These are phyloP conservation scores for Acronicta psi DNA, from an alignment of 2,888 invertebrate species.

Conservation along the genomic window DNA sequence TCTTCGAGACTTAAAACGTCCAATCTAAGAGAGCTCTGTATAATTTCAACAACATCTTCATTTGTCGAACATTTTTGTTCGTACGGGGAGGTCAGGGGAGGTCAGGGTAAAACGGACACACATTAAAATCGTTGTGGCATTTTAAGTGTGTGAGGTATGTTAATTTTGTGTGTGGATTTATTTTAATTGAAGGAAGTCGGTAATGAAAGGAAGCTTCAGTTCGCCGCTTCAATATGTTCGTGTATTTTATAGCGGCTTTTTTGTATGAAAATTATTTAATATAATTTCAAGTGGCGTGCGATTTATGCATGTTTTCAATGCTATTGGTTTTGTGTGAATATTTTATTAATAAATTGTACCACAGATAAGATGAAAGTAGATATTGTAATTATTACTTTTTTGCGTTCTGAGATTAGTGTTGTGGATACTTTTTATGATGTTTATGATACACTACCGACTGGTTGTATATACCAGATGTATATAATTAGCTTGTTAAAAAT, in stretches of 20 bases:
- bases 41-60: slow-evolving; percentile 33
- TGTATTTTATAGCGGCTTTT: slow-evolving; percentile 55
- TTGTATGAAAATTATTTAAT: slow-evolving; percentile 42
- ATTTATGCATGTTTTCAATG: slow-evolving; percentile 29
- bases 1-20: slow-evolving; percentile 69
- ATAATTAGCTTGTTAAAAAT: too few relatives aligned
- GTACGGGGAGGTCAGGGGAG: slow-evolving; percentile 37
- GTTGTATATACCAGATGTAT: too few relatives aligned
- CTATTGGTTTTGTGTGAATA: slow-evolving; percentile 26
- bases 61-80: slow-evolving; percentile 29
- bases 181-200: slow-evolving; percentile 72
- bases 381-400: slow-evolving; percentile 34
- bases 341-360: slow-evolving; percentile 13
- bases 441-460: background rate
- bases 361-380: slow-evolving; percentile 28
- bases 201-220: slow-evolving; percentile 67
- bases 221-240: slow-evolving; percentile 52
- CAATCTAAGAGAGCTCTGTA: slow-evolving; percentile 56
- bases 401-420: background rate
- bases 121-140: slow-evolving; percentile 61
- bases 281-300: slow-evolving; percentile 15
- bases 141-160: slow-evolving; percentile 78
- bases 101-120: slow-evolving; percentile 56
- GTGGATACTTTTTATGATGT: background rate
- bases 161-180: slow-evolving; percentile 77